phyloP scores from a whole-genome alignment of 1,140 invertebrate species.

The Drosophila sucinea region DNA sequence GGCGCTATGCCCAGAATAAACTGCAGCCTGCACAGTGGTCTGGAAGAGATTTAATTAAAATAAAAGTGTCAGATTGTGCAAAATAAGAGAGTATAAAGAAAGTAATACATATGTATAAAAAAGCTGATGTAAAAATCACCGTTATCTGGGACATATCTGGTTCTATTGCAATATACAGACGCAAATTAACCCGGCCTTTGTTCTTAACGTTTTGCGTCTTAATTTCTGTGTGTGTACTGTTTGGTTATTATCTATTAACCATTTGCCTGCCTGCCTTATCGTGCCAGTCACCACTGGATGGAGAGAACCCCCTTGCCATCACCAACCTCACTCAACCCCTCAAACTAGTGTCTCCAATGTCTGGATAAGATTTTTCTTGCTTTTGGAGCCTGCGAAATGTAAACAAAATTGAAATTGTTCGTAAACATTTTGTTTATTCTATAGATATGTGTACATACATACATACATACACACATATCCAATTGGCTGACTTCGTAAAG shows the following conservation, averaged over 20 bases:
- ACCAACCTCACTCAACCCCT: background rate
- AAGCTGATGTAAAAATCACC: slow-evolving; percentile 1
- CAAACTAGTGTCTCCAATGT: background rate
- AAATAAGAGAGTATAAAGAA: slow-evolving; percentile 23
- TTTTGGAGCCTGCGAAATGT: slow-evolving; percentile 46
- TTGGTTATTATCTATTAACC: slow-evolving; percentile 69
- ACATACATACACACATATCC: background rate
- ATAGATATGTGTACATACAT: slow-evolving; percentile 1
- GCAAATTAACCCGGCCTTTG: slow-evolving; percentile 31
- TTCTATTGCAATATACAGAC: slow-evolving; percentile 5
- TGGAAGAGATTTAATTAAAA: slow-evolving; percentile 17
- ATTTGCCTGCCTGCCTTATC: slow-evolving; percentile 56
- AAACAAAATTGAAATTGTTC: slow-evolving; percentile 57
- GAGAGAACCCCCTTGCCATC: slow-evolving; percentile 21
- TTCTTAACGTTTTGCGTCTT: slow-evolving; percentile 52
- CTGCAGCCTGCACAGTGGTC: slow-evolving; percentile 68
- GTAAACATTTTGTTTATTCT: slow-evolving; percentile 18
- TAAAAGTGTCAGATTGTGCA: background rate
- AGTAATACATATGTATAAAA: slow-evolving; percentile 16
- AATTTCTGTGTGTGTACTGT: slow-evolving; percentile 38
- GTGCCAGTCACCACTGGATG: slow-evolving; percentile 40
- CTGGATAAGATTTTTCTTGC: slow-evolving; percentile 1
- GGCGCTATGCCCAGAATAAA: slow-evolving; percentile 49
- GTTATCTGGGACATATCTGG: slow-evolving; percentile 6
- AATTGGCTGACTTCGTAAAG: background rate